Percentiles rank a stretch among this genome's conserved stretches.
Evolutionary conservation across 2,113 vertebrate species (phyloP).

Genomic region (Vimba vimba): DNA sequence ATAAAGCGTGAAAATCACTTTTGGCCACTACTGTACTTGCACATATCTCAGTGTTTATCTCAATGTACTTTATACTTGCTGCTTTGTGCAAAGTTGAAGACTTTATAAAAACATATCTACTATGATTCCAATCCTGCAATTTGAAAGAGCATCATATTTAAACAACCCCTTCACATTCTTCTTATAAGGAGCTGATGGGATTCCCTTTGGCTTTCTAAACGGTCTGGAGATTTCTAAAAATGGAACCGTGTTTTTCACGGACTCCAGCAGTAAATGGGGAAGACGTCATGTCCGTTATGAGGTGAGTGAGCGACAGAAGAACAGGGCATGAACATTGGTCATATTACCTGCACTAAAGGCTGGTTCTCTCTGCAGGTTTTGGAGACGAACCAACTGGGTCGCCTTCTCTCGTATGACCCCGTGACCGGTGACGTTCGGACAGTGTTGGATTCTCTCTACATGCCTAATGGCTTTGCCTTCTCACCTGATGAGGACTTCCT

Average conservation of each 20-base stretch:
- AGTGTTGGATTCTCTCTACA: conserved; percentile 72
- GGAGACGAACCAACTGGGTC: conserved; percentile 73
- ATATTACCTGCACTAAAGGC: not conserved
- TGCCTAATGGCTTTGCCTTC: conserved; percentile 75
- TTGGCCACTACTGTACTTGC: not conserved
- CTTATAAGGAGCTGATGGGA: conserved; percentile 65
- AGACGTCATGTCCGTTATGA: conserved; percentile 74
- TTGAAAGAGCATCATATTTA: not conserved
- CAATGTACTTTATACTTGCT: not conserved
- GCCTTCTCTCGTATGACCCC: conserved; percentile 70
- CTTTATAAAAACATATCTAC: not conserved
- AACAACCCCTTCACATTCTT: not conserved
- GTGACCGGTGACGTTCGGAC: conserved; percentile 55
- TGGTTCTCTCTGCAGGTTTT: conserved; percentile 63
- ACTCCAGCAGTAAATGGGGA: conserved; percentile 78
- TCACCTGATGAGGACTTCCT: conserved; percentile 71
- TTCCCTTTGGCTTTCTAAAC: conserved; percentile 76
- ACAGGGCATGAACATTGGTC: not conserved
- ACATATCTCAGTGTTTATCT: not conserved
- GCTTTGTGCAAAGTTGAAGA: not conserved
- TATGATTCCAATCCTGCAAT: not conserved
- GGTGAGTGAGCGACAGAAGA: conserved; percentile 56
- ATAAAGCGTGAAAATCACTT: too few relatives aligned
- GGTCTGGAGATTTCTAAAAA: conserved; percentile 74
- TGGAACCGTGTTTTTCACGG: conserved; percentile 74